Base-by-base conservation (phyloP, 2,113 vertebrate species). In the Turdus rufiventris region DNA sequence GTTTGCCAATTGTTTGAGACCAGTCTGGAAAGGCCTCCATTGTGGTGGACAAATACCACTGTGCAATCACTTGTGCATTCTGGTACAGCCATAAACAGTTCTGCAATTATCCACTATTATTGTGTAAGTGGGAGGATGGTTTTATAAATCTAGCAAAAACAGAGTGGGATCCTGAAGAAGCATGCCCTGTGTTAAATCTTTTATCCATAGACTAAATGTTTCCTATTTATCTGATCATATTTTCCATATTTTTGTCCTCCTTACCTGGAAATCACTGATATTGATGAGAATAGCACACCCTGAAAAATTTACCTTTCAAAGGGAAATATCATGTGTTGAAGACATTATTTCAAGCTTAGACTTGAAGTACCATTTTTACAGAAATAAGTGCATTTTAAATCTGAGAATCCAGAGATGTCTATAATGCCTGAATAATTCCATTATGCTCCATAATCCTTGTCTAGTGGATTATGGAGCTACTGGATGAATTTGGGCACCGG, bases 181-280 rank as follows among this genome's bases (percentile, higher is more conserved):
- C 2, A 2, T 29, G 6, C 10, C 45, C 21, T 48, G 2, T 40
- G 31, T 57, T 53, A 68, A 66, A 28, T 51, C 16, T 63, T 74
- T 90, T 34, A 9, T 56, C 42, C 34, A 20, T 56, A 50, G 26
- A 56, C 9, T 56, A 34, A 48, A 58, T 21, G 1, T 58, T 88
- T 91, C 4, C 26, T 57, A 2, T 77, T 89, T 61, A 40, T 47
- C 34, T 47, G 57, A 47, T 54, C 28, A 4, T 56, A 21, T 77
- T 87, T 85, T 48, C 20, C 3, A 0, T 48, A 60, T 18, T 23
- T 26, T 1, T 5, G 18, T 2, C 2, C 1, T 14, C 10, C 45
- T 76, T 63, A 24, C 5, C 8, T 33, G 14, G 21, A 45, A 84
- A 66, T 70, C 29, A 36, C 9, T 43, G 68, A 81, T 53, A 56